Percentiles rank a stretch among this genome's conserved stretches.
Evolutionary conservation across 2,113 vertebrate genomes (phyloP).

Genomic region (Lepus europaeus): DNA sequence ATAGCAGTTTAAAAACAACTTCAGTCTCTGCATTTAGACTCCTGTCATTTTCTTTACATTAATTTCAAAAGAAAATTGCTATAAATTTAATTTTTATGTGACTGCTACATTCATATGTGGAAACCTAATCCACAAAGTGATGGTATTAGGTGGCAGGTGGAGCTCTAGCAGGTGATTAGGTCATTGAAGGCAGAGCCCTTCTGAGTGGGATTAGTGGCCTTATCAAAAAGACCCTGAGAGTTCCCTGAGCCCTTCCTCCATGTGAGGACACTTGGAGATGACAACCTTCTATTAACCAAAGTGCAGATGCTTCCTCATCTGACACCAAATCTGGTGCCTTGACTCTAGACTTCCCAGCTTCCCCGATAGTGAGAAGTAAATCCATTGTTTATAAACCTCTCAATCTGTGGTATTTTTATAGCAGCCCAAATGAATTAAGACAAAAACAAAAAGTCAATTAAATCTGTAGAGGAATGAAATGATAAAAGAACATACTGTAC

Average conservation of each 20-base stretch:
- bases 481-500: neutral
- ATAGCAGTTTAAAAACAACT: slow-evolving; percentile 5
- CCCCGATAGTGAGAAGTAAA: neutral
- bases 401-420: neutral
- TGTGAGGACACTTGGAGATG: neutral
- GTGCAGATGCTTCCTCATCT: neutral
- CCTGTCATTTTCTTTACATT: neutral
- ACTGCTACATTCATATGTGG: neutral
- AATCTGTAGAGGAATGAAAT: neutral
- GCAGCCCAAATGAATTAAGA: neutral
- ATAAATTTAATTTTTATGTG: neutral
- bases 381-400: neutral
- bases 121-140: neutral
- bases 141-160: neutral
- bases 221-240: neutral
- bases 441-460: neutral
- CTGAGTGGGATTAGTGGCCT: neutral
- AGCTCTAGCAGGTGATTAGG: neutral
- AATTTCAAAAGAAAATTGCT: neutral
- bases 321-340: neutral
- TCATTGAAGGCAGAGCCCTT: neutral
- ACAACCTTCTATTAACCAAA: neutral
- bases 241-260: neutral
- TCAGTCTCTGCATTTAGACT: neutral
- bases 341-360: neutral